Evolutionary conservation across 2,113 vertebrate genomes (phyloP).

Genomic region (Cyanoramphus novaezelandiae): DNA sequence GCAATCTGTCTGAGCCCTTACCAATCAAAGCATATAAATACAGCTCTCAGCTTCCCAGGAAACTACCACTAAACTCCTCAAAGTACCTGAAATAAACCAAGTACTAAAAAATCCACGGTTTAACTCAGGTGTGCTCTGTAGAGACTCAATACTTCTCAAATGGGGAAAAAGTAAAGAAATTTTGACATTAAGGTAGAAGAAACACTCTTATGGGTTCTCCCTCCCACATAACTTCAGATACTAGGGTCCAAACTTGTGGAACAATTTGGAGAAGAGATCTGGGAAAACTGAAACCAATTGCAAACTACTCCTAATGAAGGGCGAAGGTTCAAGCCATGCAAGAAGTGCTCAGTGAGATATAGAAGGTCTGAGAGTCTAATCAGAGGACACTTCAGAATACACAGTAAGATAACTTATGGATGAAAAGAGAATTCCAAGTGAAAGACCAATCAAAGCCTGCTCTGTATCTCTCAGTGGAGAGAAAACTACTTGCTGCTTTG

Average conservation of each 20-base stretch:
- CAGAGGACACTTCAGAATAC: not conserved
- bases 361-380: not conserved
- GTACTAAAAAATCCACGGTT: not conserved
- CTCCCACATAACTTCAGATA: not conserved
- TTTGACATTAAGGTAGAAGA: not conserved
- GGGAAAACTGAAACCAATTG: not conserved
- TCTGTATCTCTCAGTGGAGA: not conserved
- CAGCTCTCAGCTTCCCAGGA: not conserved
- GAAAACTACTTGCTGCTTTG: not conserved
- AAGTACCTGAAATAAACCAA: not conserved
- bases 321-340: not conserved
- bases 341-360: not conserved
- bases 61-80: not conserved
- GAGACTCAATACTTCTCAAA: not conserved
- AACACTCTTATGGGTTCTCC: not conserved
- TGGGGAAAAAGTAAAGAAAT: not conserved
- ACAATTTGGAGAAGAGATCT: not conserved
- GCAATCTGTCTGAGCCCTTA: not conserved
- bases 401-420: not conserved
- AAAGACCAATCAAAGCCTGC: not conserved
- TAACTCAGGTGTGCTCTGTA: not conserved
- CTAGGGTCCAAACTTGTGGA: not conserved
- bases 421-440: not conserved
- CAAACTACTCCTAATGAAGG: not conserved
- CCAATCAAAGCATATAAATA: not conserved